These are phyloP conservation scores for Dynastes hyllus DNA, from an alignment of 2,888 invertebrate species.

Conservation along the genomic window DNA sequence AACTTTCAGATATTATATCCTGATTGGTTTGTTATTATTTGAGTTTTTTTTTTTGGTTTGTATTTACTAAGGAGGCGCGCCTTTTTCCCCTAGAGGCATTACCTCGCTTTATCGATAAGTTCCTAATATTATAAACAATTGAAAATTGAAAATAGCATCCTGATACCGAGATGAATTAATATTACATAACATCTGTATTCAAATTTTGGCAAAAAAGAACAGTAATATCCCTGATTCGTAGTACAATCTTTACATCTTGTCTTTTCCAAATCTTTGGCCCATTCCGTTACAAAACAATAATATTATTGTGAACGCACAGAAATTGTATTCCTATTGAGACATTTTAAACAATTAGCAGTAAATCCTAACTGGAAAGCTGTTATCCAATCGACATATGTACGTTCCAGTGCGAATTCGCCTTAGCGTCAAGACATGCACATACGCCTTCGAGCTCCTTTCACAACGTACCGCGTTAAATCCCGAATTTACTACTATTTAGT, in stretches of 20 bases:
- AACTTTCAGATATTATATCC: too few relatives aligned
- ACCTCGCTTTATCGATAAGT: too few relatives aligned
- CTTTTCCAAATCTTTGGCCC: background rate
- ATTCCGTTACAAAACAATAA: background rate
- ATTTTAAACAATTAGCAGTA: conserved; percentile 12
- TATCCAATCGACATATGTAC: background rate
- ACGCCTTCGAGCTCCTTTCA: background rate
- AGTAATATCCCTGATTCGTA: too few relatives aligned
- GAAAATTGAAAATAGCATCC: too few relatives aligned
- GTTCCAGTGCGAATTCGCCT: background rate
- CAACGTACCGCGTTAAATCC: background rate
- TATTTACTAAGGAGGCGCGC: too few relatives aligned
- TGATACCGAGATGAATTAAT: too few relatives aligned
- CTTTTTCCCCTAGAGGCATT: too few relatives aligned
- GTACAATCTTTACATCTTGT: background rate
- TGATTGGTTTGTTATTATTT: too few relatives aligned
- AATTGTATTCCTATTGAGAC: background rate
- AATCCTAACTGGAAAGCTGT: background rate
- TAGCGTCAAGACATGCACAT: background rate
- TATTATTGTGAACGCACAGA: background rate
- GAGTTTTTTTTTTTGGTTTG: too few relatives aligned
- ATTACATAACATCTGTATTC: too few relatives aligned
- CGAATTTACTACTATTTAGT: conserved; percentile 18
- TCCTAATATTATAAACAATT: too few relatives aligned
- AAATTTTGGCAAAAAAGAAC: too few relatives aligned